Evolutionary conservation across 2,797 vertebrate species (phyloP), one percentile per base, ranked within the genome.

Genomic region (Tapera naevia): DNA sequence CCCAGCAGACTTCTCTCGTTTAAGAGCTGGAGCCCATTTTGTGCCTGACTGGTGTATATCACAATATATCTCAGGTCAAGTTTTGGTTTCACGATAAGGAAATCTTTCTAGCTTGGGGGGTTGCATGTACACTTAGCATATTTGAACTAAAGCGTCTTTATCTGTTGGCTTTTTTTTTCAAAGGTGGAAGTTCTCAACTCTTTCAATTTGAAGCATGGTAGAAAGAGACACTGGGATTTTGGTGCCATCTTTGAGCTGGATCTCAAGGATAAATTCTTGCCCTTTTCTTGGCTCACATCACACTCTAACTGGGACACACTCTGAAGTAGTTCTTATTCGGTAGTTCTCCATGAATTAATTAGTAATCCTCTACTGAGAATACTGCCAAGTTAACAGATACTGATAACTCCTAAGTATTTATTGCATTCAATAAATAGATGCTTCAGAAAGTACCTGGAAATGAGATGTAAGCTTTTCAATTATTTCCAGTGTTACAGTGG

Each of bases 191-290:
- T 27, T 86, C 82, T 86, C 69, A 88, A 61, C 50, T 25, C 89
- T 94, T 94, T 89, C 66, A 87, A 80, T 89, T 80, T 7, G 2
- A 23, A 45, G 56, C n/a, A 4, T 2, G 1, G 39, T 5, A 35
- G 72, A 73, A 89, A 89, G 60, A 95, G 81, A 67, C 2, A 3
- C 56, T 94, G 91, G 84, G 81, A 80, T 85, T 93, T 86, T 0
- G 0, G 87, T 93, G 72, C 87, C 91, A 88, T 92, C 89, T 91
- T 85, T 73, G 61, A 61, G 80, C 46, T 76, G 73, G 43, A 89
- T 81, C 88, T 86, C 73, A 91, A 86, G 88, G 88, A 94, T 88
- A 80, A 93, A 94, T 90, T 95, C 83, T 67, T 94, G 69, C 43
- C 66, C 69, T 74, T 45, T 88, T 39, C 80, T 92, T 91, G 89